A percentile compares a stretch with the other conserved stretches of the same genome.
phyloP scores from a whole-genome alignment of 1,140 invertebrate species.

The Caerostris extrusa region DNA sequence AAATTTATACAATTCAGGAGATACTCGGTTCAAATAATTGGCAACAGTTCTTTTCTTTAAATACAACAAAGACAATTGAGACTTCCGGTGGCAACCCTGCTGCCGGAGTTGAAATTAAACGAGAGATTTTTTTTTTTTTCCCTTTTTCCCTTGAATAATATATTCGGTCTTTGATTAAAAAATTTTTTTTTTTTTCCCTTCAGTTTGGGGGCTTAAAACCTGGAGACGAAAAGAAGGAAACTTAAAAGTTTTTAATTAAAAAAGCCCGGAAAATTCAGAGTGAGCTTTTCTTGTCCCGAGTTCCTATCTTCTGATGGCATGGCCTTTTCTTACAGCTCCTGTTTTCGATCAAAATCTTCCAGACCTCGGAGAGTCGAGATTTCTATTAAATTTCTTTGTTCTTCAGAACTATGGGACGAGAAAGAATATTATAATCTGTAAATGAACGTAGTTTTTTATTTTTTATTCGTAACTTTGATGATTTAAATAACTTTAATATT shows the following conservation, averaged over 20 bases:
- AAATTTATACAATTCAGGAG: too few relatives aligned
- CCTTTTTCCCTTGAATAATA: constrained; percentile 69
- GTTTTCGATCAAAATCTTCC: constrained; percentile 34
- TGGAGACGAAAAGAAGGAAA: background rate
- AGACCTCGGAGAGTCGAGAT: constrained; percentile 6
- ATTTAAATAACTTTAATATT: too few relatives aligned
- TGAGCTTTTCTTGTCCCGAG: background rate
- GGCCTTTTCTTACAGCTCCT: background rate
- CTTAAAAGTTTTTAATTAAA: constrained; percentile 73
- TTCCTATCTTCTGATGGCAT: background rate
- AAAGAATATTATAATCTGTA: background rate
- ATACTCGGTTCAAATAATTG: background rate
- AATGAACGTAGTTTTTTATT: background rate
- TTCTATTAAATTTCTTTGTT: constrained; percentile 49
- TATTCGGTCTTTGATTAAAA: constrained; percentile 74
- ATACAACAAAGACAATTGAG: background rate
- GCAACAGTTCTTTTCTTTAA: background rate
- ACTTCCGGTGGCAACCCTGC: constrained; percentile 18
- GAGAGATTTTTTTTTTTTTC: too few relatives aligned
- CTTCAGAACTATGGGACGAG: background rate
- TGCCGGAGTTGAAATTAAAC: constrained; percentile 61
- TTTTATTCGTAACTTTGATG: background rate
- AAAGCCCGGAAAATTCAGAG: constrained; percentile 19
- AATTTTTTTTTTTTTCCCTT: background rate
- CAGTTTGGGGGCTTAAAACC: constrained; percentile 61